These are phyloP conservation scores for Gopherus flavomarginatus DNA, from an alignment of 2,113 vertebrate genomes.

Conservation along the genomic window DNA sequence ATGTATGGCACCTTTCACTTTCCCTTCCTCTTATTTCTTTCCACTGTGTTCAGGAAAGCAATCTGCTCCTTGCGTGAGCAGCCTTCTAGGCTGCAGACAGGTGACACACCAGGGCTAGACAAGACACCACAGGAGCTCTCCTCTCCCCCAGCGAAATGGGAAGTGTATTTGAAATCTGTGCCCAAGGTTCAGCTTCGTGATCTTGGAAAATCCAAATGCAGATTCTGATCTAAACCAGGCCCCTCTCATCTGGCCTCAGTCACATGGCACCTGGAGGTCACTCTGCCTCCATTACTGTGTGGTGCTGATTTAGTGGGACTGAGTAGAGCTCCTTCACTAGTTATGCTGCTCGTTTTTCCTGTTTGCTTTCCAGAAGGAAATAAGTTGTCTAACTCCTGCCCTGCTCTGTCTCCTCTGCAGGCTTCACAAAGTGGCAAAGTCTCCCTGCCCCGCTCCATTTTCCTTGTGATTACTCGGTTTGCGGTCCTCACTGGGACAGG, in stretches of 20 bases:
- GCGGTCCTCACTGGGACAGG: constrained; percentile 94
- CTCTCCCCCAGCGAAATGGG: not conserved
- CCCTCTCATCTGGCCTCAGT: not conserved
- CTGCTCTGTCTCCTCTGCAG: constrained; percentile 73
- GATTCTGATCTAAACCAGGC: not conserved
- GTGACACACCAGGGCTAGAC: not conserved
- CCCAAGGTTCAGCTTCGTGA: not conserved
- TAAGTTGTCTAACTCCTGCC: not conserved
- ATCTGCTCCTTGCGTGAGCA: not conserved
- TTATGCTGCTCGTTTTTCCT: not conserved
- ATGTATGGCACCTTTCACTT: not conserved
- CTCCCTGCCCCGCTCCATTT: constrained; percentile 92
- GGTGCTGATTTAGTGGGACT: fast-evolving
- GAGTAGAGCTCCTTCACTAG: fast-evolving
- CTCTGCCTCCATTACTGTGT: fast-evolving
- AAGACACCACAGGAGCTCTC: not conserved
- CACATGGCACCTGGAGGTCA: fast-evolving
- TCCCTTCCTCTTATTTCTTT: not conserved
- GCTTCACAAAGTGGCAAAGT: constrained; percentile 95
- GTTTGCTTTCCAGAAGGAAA: not conserved
- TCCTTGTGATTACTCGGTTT: constrained; percentile 94
- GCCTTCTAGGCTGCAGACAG: not conserved
- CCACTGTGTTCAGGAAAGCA: not conserved
- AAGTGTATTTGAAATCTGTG: not conserved
- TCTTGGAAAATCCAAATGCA: not conserved